Conservation (phyloP, 2,113 vertebrate species). For the Heterotilapia buettikoferi region DNA sequence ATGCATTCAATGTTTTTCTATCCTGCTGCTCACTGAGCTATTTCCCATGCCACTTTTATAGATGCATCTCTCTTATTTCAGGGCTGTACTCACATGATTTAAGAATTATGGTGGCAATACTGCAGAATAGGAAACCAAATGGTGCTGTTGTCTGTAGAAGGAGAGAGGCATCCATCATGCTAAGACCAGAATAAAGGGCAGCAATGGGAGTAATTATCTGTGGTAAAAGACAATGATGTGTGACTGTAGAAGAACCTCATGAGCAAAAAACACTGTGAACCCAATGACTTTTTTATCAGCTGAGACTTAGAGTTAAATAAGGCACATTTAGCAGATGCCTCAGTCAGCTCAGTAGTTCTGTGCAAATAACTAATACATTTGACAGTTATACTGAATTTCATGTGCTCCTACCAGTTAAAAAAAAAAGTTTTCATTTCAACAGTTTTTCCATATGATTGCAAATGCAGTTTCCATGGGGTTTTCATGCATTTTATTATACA, state of each 20-base stretch:
- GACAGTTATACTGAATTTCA: background rate
- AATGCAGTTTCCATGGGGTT: background rate
- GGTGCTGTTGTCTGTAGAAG: background rate
- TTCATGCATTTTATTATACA: background rate
- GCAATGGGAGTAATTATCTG: constrained; percentile 47
- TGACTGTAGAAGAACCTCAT: background rate
- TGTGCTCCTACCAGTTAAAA: background rate
- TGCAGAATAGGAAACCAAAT: background rate
- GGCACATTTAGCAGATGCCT: background rate
- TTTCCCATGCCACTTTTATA: background rate
- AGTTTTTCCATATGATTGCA: background rate
- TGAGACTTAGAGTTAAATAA: background rate
- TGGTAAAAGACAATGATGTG: constrained; percentile 32
- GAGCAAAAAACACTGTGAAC: background rate
- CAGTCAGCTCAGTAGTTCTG: background rate
- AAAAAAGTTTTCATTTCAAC: background rate
- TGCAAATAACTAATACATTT: background rate
- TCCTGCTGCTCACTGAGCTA: background rate
- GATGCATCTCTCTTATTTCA: background rate
- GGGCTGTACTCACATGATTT: background rate
- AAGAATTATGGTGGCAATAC: background rate
- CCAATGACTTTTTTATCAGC: background rate
- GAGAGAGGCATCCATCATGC: constrained; percentile 28
- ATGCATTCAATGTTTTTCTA: background rate
- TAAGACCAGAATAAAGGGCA: constrained; percentile 21